A percentile compares a stretch with the other conserved stretches of the same genome.
Conservation (phyloP, 2,888 invertebrate species). For the Drosophila emarginata region DNA sequence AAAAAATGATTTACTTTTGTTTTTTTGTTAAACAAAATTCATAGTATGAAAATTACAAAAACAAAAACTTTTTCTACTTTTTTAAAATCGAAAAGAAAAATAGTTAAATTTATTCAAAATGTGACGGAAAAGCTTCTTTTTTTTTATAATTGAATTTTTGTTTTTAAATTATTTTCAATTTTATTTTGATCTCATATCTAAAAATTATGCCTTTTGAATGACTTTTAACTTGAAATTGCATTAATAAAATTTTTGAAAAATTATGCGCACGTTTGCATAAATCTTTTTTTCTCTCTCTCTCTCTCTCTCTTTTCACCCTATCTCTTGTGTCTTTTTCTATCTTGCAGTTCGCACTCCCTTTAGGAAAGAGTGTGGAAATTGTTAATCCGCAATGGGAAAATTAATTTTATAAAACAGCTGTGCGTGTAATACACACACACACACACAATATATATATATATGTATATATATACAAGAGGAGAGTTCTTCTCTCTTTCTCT, state of each 20-base stretch:
- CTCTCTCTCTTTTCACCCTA: not conserved
- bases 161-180: slow-evolving; percentile 24
- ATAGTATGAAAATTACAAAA: no score
- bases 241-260: slow-evolving; percentile 1
- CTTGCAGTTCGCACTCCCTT: not conserved
- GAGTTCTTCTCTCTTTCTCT: slow-evolving; percentile 21
- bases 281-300: not conserved
- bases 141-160: not conserved
- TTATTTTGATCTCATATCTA: slow-evolving; percentile 27
- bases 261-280: slow-evolving; percentile 24
- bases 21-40: no score
- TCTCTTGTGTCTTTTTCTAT: no score
- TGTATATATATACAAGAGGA: no score
- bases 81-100: no score
- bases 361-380: slow-evolving; percentile 57
- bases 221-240: slow-evolving; percentile 16
- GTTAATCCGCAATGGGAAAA: slow-evolving; percentile 81
- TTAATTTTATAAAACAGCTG: slow-evolving; percentile 79
- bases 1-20: no score
- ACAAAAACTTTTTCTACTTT: no score
- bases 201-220: not conserved
- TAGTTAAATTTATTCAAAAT: no score
- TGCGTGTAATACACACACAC: slow-evolving; percentile 44
- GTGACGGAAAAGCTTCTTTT: no score
- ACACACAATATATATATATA: no score